These are phyloP conservation scores for Noctua pronuba DNA, from an alignment of 2,888 invertebrate species.

Conservation along the genomic window DNA sequence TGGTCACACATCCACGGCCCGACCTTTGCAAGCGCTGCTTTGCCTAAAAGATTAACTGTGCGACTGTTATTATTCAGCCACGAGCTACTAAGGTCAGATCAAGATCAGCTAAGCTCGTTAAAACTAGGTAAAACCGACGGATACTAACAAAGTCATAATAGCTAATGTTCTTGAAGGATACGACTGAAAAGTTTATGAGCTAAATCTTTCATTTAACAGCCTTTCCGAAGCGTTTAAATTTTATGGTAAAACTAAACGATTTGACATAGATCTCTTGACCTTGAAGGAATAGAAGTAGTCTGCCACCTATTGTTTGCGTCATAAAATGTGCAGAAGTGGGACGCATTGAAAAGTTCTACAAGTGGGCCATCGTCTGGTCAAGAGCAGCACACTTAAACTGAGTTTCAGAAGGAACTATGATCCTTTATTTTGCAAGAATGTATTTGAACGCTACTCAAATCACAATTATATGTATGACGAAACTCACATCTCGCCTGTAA, in stretches of 20 bases:
- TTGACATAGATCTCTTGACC: constrained; percentile 12
- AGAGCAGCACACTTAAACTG: neutral
- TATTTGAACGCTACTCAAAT: neutral
- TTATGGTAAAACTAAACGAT: constrained; percentile 25
- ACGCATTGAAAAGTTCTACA: neutral
- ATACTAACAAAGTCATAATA: constrained; percentile 28
- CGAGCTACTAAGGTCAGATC: neutral
- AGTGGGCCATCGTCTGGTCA: neutral
- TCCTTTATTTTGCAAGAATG: neutral
- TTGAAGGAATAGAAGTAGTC: constrained; percentile 2
- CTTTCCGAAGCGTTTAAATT: constrained; percentile 17
- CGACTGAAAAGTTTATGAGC: constrained; percentile 21
- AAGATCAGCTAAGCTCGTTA: neutral
- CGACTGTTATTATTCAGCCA: neutral
- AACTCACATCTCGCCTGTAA: too few relatives aligned
- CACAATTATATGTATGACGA: too few relatives aligned
- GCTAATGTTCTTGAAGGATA: constrained; percentile 28
- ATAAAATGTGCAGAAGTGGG: neutral
- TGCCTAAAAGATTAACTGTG: neutral
- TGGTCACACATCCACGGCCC: neutral
- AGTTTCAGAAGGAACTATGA: neutral
- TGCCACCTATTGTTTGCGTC: neutral
- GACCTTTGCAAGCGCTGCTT: neutral
- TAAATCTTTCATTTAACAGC: constrained; percentile 3
- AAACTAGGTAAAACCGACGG: neutral